A percentile compares a stretch with the other conserved stretches of the same genome.
phyloP scores from a whole-genome alignment of 2,797 vertebrate genomes.

The Sebastes iracundus region DNA sequence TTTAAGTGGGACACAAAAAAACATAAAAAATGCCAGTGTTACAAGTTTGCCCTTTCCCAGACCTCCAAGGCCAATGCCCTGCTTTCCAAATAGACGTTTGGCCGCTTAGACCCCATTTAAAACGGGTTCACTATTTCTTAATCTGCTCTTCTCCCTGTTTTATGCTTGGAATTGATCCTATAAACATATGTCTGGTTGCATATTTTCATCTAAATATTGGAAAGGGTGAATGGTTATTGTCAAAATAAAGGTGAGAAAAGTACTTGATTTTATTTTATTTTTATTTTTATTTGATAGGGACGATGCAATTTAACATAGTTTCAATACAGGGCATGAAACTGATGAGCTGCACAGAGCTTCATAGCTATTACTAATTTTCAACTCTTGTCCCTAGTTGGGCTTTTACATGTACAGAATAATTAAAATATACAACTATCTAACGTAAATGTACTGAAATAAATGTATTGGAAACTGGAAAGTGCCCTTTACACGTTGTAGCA shows the following conservation, averaged over 20 bases:
- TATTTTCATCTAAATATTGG: not conserved
- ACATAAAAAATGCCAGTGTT: not conserved
- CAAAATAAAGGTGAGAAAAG: not conserved
- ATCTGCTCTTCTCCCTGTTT: not conserved
- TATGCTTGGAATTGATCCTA: not conserved
- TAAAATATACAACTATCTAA: no score
- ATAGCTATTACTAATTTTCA: no score
- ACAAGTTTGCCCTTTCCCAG: conserved; percentile 13
- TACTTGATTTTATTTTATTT: not conserved
- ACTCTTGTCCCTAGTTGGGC: no score
- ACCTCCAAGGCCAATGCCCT: not conserved
- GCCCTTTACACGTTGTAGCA: no score
- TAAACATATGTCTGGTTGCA: not conserved
- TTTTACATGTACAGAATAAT: no score
- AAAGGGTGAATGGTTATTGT: not conserved
- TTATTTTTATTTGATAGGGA: no score
- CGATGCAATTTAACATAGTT: no score
- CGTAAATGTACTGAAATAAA: no score
- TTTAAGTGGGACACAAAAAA: not conserved
- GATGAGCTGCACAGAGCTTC: no score
- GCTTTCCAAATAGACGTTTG: not conserved
- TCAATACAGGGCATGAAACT: no score
- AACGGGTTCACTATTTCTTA: not conserved
- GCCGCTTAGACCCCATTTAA: not conserved
- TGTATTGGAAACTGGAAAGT: no score